Percentiles rank a stretch among this genome's conserved stretches.
Conservation (phyloP, 2,888 invertebrate genomes). For the Napeogenes sylphis region DNA sequence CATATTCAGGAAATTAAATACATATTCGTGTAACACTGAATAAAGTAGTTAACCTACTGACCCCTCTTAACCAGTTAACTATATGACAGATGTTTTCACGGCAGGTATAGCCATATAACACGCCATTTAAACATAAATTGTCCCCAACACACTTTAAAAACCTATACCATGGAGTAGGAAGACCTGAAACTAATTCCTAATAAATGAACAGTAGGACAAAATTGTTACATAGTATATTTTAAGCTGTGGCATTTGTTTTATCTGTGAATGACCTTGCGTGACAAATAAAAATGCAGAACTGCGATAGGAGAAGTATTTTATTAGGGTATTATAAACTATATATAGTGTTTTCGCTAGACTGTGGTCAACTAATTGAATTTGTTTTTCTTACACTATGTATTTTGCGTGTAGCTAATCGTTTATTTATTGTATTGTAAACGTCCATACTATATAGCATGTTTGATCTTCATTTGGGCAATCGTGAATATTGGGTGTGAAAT, state of each 20-base stretch:
- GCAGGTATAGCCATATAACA: slow-evolving; percentile 51
- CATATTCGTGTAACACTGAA: slow-evolving; percentile 43
- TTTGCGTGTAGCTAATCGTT: neutral
- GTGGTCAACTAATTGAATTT: neutral
- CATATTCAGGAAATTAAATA: slow-evolving; percentile 45
- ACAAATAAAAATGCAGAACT: slow-evolving; percentile 42
- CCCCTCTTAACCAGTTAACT: slow-evolving; percentile 47
- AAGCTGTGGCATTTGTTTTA: slow-evolving; percentile 31
- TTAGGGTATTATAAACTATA: slow-evolving; percentile 40
- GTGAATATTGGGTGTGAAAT: no score
- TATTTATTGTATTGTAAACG: no score
- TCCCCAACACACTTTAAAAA: slow-evolving; percentile 36
- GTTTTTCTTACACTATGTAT: neutral
- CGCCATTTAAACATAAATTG: slow-evolving; percentile 55
- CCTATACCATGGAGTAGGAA: slow-evolving; percentile 26
- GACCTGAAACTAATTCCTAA: neutral
- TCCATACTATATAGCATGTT: no score
- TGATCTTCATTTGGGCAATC: no score
- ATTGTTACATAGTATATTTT: slow-evolving; percentile 12
- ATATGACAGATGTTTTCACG: slow-evolving; percentile 66
- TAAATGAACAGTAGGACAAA: slow-evolving; percentile 5
- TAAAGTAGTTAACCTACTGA: slow-evolving; percentile 60
- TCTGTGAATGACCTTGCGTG: slow-evolving; percentile 55
- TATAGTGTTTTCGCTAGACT: neutral
- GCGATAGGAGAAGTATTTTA: slow-evolving; percentile 47